Base-by-base conservation (phyloP, 30 jellyfish, hydroid and myxozoan genomes). In the Chironex yamaguchii region DNA sequence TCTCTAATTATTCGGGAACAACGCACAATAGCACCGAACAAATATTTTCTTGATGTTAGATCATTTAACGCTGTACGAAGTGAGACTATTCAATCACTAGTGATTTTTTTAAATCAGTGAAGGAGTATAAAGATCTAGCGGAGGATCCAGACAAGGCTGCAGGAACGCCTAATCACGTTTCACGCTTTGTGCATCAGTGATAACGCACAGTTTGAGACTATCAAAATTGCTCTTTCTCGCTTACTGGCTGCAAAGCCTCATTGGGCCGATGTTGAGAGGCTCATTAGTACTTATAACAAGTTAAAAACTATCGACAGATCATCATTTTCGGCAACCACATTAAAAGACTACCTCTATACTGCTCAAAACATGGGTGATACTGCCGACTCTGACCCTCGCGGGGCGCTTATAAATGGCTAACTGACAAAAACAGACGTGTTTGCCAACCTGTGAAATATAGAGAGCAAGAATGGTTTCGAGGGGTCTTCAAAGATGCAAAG, bases 181-280 rank as follows among this genome's bases (percentile, higher is more conserved):
- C n/a, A n/a, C n/a, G n/a, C n/a, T n/a, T n/a, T n/a, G n/a, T n/a
- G n/a, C n/a, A n/a, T n/a, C n/a, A n/a, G n/a, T n/a, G n/a, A n/a
- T n/a, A n/a, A n/a, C n/a, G n/a, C n/a, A n/a, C n/a, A n/a, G n/a
- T n/a, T n/a, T n/a, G n/a, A n/a, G n/a, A 36, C 13, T 34, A 78
- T 77, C 13, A 77, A 67, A 52, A 77, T 54, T 1, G 66, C 89
- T 13, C 30, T 77, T 32, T 78, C 89, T 32, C 67, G 89, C 32
- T 4, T 52, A 33, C 79, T 77, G 32, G 89, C 89, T 25, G 89
- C 89, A 3, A 77, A 77, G 35, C 89, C 89, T 29, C 89, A 77
- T 29, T 77, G 68, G 33, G 81, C 89, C n/a, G 81, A 77, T 54
- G 89, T 32, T 28, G 89, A 77, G 89, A 34, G 89, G 21, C 63